Evolutionary conservation across 2,888 invertebrate species (phyloP).

Genomic region (Patella pellucida): DNA sequence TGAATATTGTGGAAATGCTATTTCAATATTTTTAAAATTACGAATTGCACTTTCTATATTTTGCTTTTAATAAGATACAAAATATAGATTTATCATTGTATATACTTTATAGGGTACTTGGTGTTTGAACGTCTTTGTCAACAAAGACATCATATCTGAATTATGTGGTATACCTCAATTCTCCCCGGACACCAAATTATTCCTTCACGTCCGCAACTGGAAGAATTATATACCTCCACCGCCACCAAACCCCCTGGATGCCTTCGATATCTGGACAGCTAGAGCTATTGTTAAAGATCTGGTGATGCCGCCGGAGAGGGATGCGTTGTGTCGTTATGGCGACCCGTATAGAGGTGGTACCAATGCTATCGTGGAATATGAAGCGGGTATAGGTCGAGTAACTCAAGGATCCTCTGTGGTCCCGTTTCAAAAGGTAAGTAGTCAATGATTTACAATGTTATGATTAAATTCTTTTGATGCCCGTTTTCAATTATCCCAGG

Average conservation of each 20-base stretch:
- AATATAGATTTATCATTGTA: neutral
- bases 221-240: conserved; percentile 42
- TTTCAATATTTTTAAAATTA: too few relatives aligned
- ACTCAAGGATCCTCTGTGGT: conserved; percentile 30
- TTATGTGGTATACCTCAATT: conserved; percentile 47
- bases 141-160: conserved; percentile 30
- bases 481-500: too few relatives aligned
- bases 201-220: conserved; percentile 47
- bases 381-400: conserved; percentile 45
- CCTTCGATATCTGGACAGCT: conserved; percentile 37
- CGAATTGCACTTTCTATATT: too few relatives aligned
- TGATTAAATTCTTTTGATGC: too few relatives aligned
- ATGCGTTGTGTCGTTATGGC: conserved; percentile 46
- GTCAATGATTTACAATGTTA: too few relatives aligned
- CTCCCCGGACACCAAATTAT: conserved; percentile 35
- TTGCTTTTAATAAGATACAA: too few relatives aligned
- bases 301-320: conserved; percentile 40
- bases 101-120: conserved; percentile 39
- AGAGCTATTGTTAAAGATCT: conserved; percentile 38
- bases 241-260: conserved; percentile 25
- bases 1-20: too few relatives aligned
- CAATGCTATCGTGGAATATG: conserved; percentile 46
- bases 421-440: conserved; percentile 38
- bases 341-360: conserved; percentile 45
- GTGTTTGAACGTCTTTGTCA: conserved; percentile 41